A percentile compares a stretch with the other conserved stretches of the same genome.
These are phyloP conservation scores for Conchocele bisecta DNA, from an alignment of 2,888 invertebrate species.

Conservation along the genomic window DNA sequence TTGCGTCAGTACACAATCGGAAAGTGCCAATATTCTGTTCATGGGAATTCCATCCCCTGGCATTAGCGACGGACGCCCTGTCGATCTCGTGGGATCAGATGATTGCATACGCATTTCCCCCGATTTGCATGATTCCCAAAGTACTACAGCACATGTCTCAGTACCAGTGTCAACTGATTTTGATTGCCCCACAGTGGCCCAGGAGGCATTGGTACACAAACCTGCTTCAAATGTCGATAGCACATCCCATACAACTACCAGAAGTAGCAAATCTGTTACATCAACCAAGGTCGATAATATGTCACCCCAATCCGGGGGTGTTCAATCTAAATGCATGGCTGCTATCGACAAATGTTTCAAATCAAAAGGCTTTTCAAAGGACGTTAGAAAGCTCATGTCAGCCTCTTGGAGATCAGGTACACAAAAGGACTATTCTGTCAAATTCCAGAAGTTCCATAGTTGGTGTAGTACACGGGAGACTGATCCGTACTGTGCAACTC, in stretches of 20 bases:
- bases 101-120: constrained; percentile 51
- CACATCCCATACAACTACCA: constrained; percentile 29
- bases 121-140: constrained; percentile 40
- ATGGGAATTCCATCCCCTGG: constrained; percentile 22
- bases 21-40: constrained; percentile 34
- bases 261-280: constrained; percentile 13
- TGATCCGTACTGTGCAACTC: constrained; percentile 18
- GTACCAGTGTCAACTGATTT: constrained; percentile 17
- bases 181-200: constrained; percentile 46
- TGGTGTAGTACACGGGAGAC: constrained; percentile 31
- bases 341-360: constrained; percentile 37
- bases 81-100: constrained; percentile 36
- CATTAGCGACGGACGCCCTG: constrained; percentile 48
- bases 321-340: constrained; percentile 45
- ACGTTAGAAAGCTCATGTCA: constrained; percentile 26
- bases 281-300: constrained; percentile 39
- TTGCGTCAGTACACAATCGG: constrained; percentile 28
- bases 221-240: constrained; percentile 25
- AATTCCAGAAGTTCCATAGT: constrained; percentile 23
- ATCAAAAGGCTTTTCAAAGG: constrained; percentile 35
- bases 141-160: constrained; percentile 23
- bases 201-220: constrained; percentile 34
- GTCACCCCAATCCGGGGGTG: constrained; percentile 38
- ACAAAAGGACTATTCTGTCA: constrained; percentile 28
- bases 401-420: constrained; percentile 30